These are phyloP conservation scores for Lophius americanus DNA, from an alignment of 2,797 vertebrate species.

Conservation along the genomic window DNA sequence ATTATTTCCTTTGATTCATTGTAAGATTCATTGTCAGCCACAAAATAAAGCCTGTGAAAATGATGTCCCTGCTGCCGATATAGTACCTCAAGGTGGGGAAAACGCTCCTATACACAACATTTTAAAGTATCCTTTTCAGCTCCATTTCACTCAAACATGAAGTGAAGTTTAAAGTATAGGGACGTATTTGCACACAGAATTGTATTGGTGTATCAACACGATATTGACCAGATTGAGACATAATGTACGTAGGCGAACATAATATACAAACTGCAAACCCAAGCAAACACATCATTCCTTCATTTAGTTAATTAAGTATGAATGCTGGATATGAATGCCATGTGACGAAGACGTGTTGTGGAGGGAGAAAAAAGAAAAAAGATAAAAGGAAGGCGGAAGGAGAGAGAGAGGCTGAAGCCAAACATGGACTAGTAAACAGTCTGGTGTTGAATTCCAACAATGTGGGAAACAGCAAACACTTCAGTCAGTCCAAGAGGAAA, in stretches of 20 bases:
- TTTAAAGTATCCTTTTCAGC: constrained; percentile 8
- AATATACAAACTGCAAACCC: constrained; percentile 3
- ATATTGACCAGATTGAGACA: not conserved
- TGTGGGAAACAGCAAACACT: constrained; percentile 78
- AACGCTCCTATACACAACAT: constrained; percentile 21
- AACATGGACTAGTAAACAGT: constrained; percentile 75
- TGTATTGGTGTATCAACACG: constrained; percentile 13
- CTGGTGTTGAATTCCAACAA: constrained; percentile 81
- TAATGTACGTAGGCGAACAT: constrained; percentile 2
- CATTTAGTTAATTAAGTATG: constrained; percentile 18
- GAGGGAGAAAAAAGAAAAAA: constrained; percentile 18
- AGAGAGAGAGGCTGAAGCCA: constrained; percentile 43
- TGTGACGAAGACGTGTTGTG: constrained; percentile 48
- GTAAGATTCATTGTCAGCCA: constrained; percentile 91
- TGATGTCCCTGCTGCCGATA: constrained; percentile 63
- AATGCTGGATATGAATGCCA: constrained; percentile 33
- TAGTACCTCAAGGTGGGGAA: constrained; percentile 46
- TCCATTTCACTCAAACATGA: constrained; percentile 7
- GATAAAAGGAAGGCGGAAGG: not conserved
- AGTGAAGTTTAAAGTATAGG: constrained; percentile 4
- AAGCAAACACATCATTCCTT: constrained; percentile 5
- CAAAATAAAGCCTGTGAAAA: constrained; percentile 85
- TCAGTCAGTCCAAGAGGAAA: constrained; percentile 69
- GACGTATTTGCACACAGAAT: constrained; percentile 26
- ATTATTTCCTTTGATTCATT: constrained; percentile 90